Conservation (phyloP, 92 coral and sea anemone species). For the Epizoanthus rinbou region DNA sequence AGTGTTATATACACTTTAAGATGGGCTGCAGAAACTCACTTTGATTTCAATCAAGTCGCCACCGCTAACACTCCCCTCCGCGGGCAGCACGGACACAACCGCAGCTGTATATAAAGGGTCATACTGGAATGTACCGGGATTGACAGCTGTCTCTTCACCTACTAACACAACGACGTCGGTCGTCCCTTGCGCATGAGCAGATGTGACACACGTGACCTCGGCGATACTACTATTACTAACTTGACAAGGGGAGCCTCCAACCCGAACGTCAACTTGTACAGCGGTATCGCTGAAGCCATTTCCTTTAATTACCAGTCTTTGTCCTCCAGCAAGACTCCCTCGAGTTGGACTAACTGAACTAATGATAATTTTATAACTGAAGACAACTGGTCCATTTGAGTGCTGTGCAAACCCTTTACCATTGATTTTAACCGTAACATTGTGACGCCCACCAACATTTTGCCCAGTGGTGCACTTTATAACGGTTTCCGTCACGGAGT, state of each 20-base stretch:
- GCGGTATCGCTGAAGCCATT: slow-evolving; percentile 64
- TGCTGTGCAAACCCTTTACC: slow-evolving; percentile 64
- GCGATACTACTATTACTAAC: slow-evolving; percentile 55
- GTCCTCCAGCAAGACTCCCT: slow-evolving; percentile 75
- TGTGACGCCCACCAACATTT: slow-evolving; percentile 57
- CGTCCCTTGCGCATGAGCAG: slow-evolving; percentile 46
- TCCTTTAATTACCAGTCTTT: slow-evolving; percentile 59
- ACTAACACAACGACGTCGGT: slow-evolving; percentile 53
- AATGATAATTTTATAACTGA: slow-evolving; percentile 45
- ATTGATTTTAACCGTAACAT: slow-evolving; percentile 46
- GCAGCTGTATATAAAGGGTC: slow-evolving; percentile 40
- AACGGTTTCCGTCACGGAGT: slow-evolving; percentile 47
- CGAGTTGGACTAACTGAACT: slow-evolving; percentile 47
- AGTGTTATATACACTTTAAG: too few species aligned
- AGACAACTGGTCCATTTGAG: slow-evolving; percentile 42
- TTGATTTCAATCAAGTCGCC: slow-evolving; percentile 53
- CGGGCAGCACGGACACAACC: slow-evolving; percentile 30
- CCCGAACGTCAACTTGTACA: slow-evolving; percentile 48
- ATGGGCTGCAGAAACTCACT: too few species aligned
- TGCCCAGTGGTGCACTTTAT: slow-evolving; percentile 66
- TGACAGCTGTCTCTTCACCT: slow-evolving; percentile 36
- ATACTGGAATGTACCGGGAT: slow-evolving; percentile 42
- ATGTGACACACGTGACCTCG: slow-evolving; percentile 68
- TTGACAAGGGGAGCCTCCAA: slow-evolving; percentile 64
- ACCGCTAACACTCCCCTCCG: slow-evolving; percentile 63